Conservation (phyloP, 2,888 invertebrate genomes). For the Synanthedon andrenaeformis region DNA sequence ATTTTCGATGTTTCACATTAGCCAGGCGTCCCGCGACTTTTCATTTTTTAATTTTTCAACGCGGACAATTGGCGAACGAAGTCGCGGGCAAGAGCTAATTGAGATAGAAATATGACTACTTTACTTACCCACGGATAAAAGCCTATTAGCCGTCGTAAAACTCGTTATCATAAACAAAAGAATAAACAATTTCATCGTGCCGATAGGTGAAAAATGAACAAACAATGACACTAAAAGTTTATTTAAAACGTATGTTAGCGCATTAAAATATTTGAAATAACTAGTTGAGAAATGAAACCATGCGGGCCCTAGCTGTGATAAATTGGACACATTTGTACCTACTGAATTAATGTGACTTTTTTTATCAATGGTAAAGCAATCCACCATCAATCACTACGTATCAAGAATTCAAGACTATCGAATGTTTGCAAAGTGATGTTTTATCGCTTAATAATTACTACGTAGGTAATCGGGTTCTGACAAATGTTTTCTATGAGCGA, state of each 20-base stretch:
- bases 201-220: not conserved
- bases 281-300: slow-evolving; percentile 7
- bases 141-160: slow-evolving; percentile 22
- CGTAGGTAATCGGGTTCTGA: too few relatives aligned
- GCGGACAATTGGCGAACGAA: too few relatives aligned
- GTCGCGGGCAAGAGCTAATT: too few relatives aligned
- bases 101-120: too few relatives aligned
- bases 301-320: slow-evolving; percentile 2
- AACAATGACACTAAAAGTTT: not conserved
- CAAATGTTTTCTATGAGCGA: too few relatives aligned
- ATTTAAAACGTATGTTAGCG: slow-evolving; percentile 8
- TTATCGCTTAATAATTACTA: too few relatives aligned
- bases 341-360: not conserved
- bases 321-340: not conserved
- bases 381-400: slow-evolving; percentile 1
- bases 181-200: slow-evolving; percentile 38
- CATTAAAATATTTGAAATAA: slow-evolving; percentile 18
- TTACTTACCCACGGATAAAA: slow-evolving; percentile 38
- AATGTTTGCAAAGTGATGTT: too few relatives aligned
- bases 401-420: too few relatives aligned
- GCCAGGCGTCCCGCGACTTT: too few relatives aligned
- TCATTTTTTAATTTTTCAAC: too few relatives aligned
- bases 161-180: slow-evolving; percentile 25
- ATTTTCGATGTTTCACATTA: too few relatives aligned
- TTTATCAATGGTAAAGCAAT: not conserved